Percentiles rank a stretch among this genome's conserved stretches.
Evolutionary conservation across 2,797 vertebrate species (phyloP).

Genomic region (Pelodytes ibericus): DNA sequence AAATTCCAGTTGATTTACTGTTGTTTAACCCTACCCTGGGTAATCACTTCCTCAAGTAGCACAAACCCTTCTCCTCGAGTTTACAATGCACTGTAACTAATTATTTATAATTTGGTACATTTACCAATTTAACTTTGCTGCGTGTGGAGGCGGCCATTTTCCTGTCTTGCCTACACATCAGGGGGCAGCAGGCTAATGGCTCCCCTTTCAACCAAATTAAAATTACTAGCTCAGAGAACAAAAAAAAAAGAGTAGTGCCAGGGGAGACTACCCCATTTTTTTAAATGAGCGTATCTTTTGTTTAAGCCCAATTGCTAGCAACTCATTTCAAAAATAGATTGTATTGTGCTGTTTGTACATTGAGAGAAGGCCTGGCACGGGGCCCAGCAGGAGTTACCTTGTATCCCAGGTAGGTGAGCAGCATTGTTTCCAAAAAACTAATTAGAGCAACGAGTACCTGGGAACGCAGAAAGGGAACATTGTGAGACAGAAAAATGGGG

Average conservation of each 20-base stretch:
- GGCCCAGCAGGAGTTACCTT: conserved; percentile 71
- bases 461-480: background rate
- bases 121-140: too few species aligned
- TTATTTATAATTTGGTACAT: too few species aligned
- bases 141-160: too few species aligned
- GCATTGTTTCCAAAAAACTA: conserved; percentile 85
- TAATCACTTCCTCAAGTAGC: too few species aligned
- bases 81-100: too few species aligned
- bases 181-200: too few species aligned
- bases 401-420: conserved; percentile 84
- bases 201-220: background rate
- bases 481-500: background rate
- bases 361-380: too few species aligned
- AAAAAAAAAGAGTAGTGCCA: background rate
- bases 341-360: background rate
- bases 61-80: too few species aligned
- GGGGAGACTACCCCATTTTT: background rate
- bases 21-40: too few species aligned
- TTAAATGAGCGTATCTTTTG: too few species aligned
- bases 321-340: background rate
- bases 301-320: background rate
- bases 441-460: conserved; percentile 85
- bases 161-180: too few species aligned
- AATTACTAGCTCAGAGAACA: background rate
- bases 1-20: too few species aligned